Conservation (phyloP, 2,888 invertebrate species). For the Alloscopus bannaensis region DNA sequence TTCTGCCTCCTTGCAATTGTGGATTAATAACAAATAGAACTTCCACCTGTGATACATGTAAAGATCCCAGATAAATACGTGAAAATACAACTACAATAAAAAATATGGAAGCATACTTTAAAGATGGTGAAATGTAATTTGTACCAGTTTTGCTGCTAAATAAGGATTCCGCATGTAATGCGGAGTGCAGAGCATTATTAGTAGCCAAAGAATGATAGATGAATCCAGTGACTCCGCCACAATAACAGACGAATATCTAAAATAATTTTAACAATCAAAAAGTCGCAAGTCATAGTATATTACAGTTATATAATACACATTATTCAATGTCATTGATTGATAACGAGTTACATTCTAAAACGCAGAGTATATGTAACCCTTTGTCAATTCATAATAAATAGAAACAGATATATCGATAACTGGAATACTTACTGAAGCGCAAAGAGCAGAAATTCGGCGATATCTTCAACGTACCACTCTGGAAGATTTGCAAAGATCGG, state of each 20-base stretch:
- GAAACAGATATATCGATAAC: constrained; percentile 78
- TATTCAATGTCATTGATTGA: background rate
- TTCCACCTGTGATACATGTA: constrained; percentile 70
- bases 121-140: background rate
- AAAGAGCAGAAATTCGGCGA: constrained; percentile 96
- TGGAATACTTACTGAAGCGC: constrained; percentile 87
- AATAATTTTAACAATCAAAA: too few species aligned
- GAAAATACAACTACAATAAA: background rate
- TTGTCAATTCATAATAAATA: constrained; percentile 2
- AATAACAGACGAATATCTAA: constrained; percentile 85
- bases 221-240: constrained; percentile 87
- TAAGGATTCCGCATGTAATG: constrained; percentile 97
- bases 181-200: constrained; percentile 92
- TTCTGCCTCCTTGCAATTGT: constrained; percentile 75
- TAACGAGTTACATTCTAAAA: constrained; percentile 28
- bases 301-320: too few species aligned
- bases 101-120: background rate
- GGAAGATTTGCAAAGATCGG: constrained; percentile 92
- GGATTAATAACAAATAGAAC: constrained; percentile 76
- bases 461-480: constrained; percentile 98
- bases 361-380: background rate
- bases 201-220: constrained; percentile 89
- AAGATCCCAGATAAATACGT: background rate
- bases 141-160: constrained; percentile 96
- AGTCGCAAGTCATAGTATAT: too few species aligned